Evolutionary conservation across 2,888 invertebrate species (phyloP).

Genomic region (Andrena flavipes): DNA sequence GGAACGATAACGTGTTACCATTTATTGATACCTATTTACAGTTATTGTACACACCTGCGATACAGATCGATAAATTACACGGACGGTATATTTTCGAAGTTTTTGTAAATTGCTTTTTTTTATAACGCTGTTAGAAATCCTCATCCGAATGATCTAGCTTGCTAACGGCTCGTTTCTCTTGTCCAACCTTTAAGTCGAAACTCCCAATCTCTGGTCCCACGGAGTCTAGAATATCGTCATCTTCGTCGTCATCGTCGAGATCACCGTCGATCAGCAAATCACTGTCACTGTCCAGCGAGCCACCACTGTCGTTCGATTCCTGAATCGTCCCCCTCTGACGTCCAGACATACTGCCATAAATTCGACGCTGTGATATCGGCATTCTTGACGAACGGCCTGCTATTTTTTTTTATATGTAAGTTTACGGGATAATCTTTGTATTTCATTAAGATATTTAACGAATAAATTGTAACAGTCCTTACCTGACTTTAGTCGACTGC

Average conservation of each 20-base stretch:
- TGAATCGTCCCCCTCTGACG: constrained; percentile 78
- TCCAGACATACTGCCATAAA: constrained; percentile 87
- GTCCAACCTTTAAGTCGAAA: constrained; percentile 76
- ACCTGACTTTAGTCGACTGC: constrained; percentile 71
- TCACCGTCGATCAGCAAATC: constrained; percentile 87
- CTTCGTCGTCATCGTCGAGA: constrained; percentile 87
- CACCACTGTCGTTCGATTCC: constrained; percentile 81
- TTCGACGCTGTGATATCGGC: constrained; percentile 83
- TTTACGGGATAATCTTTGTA: background rate
- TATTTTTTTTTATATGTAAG: constrained; percentile 60
- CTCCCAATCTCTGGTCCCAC: constrained; percentile 74
- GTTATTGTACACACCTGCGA: constrained; percentile 44
- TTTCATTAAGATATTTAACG: constrained; percentile 4
- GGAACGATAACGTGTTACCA: constrained; percentile 16
- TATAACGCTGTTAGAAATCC: constrained; percentile 77
- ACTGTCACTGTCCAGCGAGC: constrained; percentile 84
- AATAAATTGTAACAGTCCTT: constrained; percentile 2
- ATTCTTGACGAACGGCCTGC: constrained; percentile 75
- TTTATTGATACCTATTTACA: constrained; percentile 42
- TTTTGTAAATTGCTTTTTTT: constrained; percentile 42
- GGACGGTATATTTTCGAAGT: constrained; percentile 36
- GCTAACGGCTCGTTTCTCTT: constrained; percentile 79
- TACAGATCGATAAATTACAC: constrained; percentile 45
- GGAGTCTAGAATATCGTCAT: constrained; percentile 86
- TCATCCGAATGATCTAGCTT: constrained; percentile 83